Base-by-base conservation (phyloP, 2,797 vertebrate genomes). In the Selene dorsalis region DNA sequence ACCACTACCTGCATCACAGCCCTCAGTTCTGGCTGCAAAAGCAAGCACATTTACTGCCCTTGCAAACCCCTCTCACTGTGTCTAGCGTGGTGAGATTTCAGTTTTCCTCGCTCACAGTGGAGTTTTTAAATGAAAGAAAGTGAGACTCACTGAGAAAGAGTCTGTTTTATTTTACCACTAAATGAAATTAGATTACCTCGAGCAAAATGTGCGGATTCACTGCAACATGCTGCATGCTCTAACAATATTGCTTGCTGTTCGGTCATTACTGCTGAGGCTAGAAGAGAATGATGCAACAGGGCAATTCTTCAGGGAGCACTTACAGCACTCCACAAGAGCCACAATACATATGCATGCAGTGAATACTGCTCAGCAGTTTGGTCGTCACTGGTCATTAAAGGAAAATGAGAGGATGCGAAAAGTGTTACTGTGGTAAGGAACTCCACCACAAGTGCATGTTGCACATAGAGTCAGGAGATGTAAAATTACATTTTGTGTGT, bases 111-210 rank as follows among this genome's bases (percentile, higher is more conserved):
- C n/a, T 18, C 39, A 41, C 55, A 35, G 69, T 38, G 20, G 14
- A 70, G 14, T n/a, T 80, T 80, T 70, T 77, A 82, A 82, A 83
- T 79, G 65, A 85, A 83, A 86, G 56, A 74, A n/a, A 73, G 41
- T 50, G 63, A 82, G 73, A 77, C 69, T 81, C 47, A 71, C 71
- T 73, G 74, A 78, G 73, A 77, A 77, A 75, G 32, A 17, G 61
- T 74, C 55, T 58, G 79, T 79, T 87, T 85, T 82, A 75, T 86
- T 75, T 62, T 62, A 41, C 12, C 45, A 66, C 72, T 75, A 79
- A 80, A 79, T 85, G 30, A 84, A 86, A 86, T 80, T 75, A 56
- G 78, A 86, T 89, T 74, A 90, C 72, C 77, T 70, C 70, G 24
- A 73, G 80, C 70, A 73, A 71, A 71, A 81, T 75, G 61, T 35